Percentiles rank a stretch among this genome's conserved stretches.
Conservation (phyloP, 2,888 invertebrate species). For the Amphipyra berbera region DNA sequence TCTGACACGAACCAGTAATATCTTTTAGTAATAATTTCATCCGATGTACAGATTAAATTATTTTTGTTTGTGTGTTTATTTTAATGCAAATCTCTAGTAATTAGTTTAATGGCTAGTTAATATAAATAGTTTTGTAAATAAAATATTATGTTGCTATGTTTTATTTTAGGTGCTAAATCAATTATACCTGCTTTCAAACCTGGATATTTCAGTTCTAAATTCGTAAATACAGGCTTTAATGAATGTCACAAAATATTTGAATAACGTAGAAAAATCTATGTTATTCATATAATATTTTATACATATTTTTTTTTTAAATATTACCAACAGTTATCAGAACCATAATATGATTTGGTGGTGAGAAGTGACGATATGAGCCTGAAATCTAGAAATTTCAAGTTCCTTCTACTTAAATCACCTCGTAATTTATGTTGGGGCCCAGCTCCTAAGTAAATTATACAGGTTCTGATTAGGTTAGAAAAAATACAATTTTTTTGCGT, state of each 20-base stretch:
- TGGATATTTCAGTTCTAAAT: conserved; percentile 54
- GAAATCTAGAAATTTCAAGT: conserved; percentile 77
- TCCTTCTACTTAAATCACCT: conserved; percentile 90
- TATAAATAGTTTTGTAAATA: conserved; percentile 84
- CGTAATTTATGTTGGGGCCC: conserved; percentile 87
- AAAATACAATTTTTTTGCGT: conserved; percentile 69
- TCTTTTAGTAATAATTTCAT: conserved; percentile 71
- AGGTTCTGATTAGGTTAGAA: conserved; percentile 90
- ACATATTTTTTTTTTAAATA: conserved; percentile 66
- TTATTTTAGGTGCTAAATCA: conserved; percentile 86
- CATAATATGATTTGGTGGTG: conserved; percentile 80
- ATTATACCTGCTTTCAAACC: conserved; percentile 66
- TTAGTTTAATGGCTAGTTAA: conserved; percentile 83
- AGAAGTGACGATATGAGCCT: conserved; percentile 83
- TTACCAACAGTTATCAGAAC: conserved; percentile 87
- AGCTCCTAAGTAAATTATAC: conserved; percentile 88
- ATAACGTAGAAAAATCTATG: conserved; percentile 50
- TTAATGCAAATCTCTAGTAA: conserved; percentile 76
- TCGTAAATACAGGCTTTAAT: conserved; percentile 72
- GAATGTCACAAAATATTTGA: conserved; percentile 77
- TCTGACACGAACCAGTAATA: conserved; percentile 77
- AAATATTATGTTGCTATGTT: conserved; percentile 82
- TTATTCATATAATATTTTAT: conserved; percentile 56
- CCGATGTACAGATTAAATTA: conserved; percentile 87
- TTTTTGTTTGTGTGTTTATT: conserved; percentile 83